A percentile compares a stretch with the other conserved stretches of the same genome.
Evolutionary conservation across 2,113 vertebrate genomes (phyloP).

Genomic region (Xiphophorus maculatus): DNA sequence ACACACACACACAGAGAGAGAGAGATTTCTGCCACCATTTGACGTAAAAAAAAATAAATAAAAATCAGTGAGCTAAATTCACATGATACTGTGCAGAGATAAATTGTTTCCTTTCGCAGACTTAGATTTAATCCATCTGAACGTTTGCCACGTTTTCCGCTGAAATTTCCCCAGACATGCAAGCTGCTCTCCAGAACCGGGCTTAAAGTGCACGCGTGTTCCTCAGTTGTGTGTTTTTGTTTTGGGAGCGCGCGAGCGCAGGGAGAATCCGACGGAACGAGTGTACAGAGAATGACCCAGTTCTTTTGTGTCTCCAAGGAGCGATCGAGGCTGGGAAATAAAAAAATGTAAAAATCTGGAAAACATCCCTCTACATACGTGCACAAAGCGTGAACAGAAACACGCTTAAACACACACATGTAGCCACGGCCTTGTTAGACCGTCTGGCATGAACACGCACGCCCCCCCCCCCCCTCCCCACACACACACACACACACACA

Average conservation of each 20-base stretch:
- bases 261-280: constrained; percentile 31
- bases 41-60: constrained; percentile 9
- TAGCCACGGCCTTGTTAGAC: constrained; percentile 5
- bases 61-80: constrained; percentile 30
- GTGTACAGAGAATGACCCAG: constrained; percentile 58
- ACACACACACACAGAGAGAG: no score
- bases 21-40: constrained; percentile 29
- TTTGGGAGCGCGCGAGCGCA: constrained; percentile 31
- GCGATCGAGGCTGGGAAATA: not conserved
- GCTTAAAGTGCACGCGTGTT: constrained; percentile 45
- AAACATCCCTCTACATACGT: constrained; percentile 25
- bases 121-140: constrained; percentile 65
- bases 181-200: constrained; percentile 51
- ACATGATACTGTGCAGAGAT: constrained; percentile 65
- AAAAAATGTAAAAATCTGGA: not conserved
- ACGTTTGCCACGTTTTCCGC: constrained; percentile 52
- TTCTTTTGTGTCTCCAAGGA: constrained; percentile 56
- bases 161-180: constrained; percentile 49
- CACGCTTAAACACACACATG: constrained; percentile 27
- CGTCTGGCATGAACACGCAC: constrained; percentile 9
- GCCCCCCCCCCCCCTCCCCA: constrained; percentile 28
- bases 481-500: constrained; percentile 29
- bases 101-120: constrained; percentile 71
- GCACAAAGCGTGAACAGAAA: constrained; percentile 20
- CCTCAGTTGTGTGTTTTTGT: constrained; percentile 25